phyloP scores from a whole-genome alignment of 2,113 vertebrate species.

The Ageneiosus marmoratus region DNA sequence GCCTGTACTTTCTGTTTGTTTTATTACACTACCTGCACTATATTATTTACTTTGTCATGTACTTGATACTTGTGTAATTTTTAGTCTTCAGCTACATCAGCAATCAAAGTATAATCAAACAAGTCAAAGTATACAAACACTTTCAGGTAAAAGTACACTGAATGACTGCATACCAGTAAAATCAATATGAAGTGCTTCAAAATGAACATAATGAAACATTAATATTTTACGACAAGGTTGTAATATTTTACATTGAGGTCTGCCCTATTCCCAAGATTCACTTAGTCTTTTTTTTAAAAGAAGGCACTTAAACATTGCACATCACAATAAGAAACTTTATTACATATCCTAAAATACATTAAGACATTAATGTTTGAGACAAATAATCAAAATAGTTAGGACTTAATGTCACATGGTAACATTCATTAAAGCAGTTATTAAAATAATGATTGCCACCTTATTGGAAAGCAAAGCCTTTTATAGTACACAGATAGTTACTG shows the following conservation, averaged over 20 bases:
- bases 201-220: background rate
- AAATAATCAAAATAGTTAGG: constrained; percentile 47
- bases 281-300: background rate
- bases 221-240: background rate
- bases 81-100: background rate
- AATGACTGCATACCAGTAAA: background rate
- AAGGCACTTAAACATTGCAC: constrained; percentile 51
- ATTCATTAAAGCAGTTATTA: constrained; percentile 52
- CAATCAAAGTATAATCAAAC: background rate
- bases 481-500: constrained; percentile 16
- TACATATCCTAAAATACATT: constrained; percentile 57
- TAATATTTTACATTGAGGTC: background rate
- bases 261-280: too few relatives aligned
- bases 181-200: background rate
- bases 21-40: background rate
- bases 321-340: constrained; percentile 49
- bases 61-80: constrained; percentile 5
- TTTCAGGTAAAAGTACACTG: background rate
- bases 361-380: constrained; percentile 49
- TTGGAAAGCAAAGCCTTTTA: constrained; percentile 42
- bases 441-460: constrained; percentile 46
- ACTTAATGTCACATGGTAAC: constrained; percentile 45
- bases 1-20: constrained; percentile 1
- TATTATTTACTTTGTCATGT: too few relatives aligned
- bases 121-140: background rate